Evolutionary conservation across 2,113 vertebrate genomes (phyloP), one percentile per base, ranked within the genome.

Genomic region (Hippocampus abdominalis): DNA sequence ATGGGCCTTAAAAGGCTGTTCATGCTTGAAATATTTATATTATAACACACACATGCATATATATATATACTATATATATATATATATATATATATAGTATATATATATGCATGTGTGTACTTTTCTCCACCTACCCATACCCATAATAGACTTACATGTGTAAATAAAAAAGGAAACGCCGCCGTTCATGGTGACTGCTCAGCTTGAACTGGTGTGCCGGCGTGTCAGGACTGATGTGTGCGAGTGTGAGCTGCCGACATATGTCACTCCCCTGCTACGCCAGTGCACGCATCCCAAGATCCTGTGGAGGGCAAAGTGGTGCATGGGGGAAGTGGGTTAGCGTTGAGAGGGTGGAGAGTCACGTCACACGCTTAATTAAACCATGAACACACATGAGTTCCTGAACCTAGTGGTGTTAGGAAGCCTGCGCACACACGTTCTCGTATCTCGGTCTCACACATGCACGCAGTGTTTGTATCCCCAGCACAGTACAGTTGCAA

Each of bases 311-410:
- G 69, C 36, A 44, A 1, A 39, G 25, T 3, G 44, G 56, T 5
- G 23, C 44, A 3, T 62, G 63, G 63, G 42, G 29, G 16, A 16
- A 16, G 54, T 27, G 54, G 23, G 57, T 60, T 60, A 60, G 57
- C 20, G 57, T 29, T 60, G 21, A 54, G 61, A 65, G 46, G 68
- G 16, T 8, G 74, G 64, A 64, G 73, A 61, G 82, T 73, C 86
- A 84, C 44, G 78, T 83, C 82, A 77, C 76, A 89, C 11, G 83
- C 88, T 86, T 89, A 89, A 89, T 88, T 89, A 87, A 84, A 80
- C 75, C 84, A 64, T 76, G 77, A 79, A 83, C 75, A 74, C 84
- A 86, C 84, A 56, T 11, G 83, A 83, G 81, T 74, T 80, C 64
- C 77, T 88, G 83, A 89, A 88, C 88, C 84, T 79, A 79, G 81